Evolutionary conservation across 2,113 vertebrate species (phyloP), one percentile per base, ranked within the genome.

Genomic region (Phasianus colchicus): DNA sequence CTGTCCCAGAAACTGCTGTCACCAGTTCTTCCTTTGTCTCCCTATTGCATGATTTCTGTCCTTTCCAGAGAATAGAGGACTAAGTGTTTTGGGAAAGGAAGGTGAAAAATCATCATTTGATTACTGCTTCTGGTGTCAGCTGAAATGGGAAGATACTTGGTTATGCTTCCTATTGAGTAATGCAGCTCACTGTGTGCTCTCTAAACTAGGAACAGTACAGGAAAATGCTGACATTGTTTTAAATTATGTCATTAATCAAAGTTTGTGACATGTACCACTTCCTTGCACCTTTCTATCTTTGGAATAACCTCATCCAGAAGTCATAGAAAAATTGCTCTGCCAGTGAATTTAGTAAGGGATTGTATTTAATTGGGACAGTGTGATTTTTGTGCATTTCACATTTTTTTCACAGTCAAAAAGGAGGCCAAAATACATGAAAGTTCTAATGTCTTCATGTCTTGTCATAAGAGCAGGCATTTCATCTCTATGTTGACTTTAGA

Each of bases 241-340:
- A 91, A 92, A 55, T 93, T 70, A 60, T 76, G 75, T 80, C 84
- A 77, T 95, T 95, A 93, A 95, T 95, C 89, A 95, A 95, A 47
- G 72, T 80, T 71, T 91, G 64, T 83, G 75, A 80, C 79, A 83
- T 36, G 34, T 67, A 64, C 42, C 1, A 1, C 67, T 94, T 92
- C 64, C 75, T 72, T 88, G 84, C 3, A 0, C 78, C 54, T 83
- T 75, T 42, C 89, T 34, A 20, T 92, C 83, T 79, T 77, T 77
- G 38, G 60, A 85, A 87, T 94, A 75, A 95, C 42, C 55, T 96
- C 82, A 93, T 84, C 78, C 78, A 85, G 70, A 25, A 77, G 47
- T 63, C 45, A 22, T 77, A 89, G 84, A 91, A 93, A 90, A 85
- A 73, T 74, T 87, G 34, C 29, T 60, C 67, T 88, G 50, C 67